Conservation (phyloP, 2,888 invertebrate species). For the Corythucha ciliata region DNA sequence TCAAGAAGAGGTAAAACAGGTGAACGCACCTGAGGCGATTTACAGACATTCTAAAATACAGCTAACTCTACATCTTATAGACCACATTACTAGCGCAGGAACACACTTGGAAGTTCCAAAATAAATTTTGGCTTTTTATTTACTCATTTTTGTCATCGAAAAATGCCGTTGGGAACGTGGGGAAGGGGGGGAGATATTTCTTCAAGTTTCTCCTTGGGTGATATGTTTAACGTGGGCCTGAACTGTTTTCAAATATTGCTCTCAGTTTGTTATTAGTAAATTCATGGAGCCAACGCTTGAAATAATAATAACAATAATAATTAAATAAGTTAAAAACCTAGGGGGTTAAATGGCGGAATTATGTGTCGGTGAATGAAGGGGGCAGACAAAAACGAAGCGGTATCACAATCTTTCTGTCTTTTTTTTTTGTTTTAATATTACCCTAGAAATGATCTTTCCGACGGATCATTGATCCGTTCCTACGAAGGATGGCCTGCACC, state of each 20-base stretch:
- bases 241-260: constrained; percentile 4
- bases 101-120: constrained; percentile 24
- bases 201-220: too few relatives aligned
- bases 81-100: constrained; percentile 31
- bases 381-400: constrained; percentile 13
- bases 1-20: constrained; percentile 24
- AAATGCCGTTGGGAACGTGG: too few relatives aligned
- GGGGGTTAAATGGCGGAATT: too few relatives aligned
- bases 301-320: too few relatives aligned
- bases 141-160: too few relatives aligned
- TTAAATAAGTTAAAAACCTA: constrained; percentile 12
- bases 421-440: constrained; percentile 26
- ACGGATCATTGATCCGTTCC: not conserved
- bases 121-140: constrained; percentile 24
- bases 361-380: too few relatives aligned
- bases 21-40: constrained; percentile 9
- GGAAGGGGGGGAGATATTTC: too few relatives aligned
- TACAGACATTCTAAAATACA: constrained; percentile 22
- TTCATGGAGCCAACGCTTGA: too few relatives aligned
- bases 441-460: too few relatives aligned
- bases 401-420: constrained; percentile 29
- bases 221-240: constrained; percentile 9
- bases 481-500: constrained; percentile 14
- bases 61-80: constrained; percentile 32
- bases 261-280: too few relatives aligned